Base-by-base conservation (phyloP, 2,797 vertebrate genomes). In the Apogon talboti region DNA sequence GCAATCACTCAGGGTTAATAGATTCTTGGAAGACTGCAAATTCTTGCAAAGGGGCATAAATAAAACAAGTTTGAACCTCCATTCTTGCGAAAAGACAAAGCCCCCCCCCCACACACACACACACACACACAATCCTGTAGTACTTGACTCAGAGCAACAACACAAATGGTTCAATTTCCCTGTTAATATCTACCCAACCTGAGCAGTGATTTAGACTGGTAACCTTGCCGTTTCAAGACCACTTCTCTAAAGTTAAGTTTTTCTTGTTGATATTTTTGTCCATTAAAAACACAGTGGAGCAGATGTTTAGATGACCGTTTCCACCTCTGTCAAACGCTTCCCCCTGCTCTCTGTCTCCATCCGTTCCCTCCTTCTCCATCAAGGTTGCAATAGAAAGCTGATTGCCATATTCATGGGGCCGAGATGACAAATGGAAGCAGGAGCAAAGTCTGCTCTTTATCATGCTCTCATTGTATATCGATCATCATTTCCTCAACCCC, bases 381-480 rank as follows among this genome's bases (percentile, higher is more conserved):
- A 73, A 71, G 50, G 71, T 66, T 71, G 62, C 69, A 75, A 81
- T 83, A 83, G 71, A 75, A 74, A 68, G 65, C 50, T 24, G 51
- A 65, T 85, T 66, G 76, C 9, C 78, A 84, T 84, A 79, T 87
- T 83, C 68, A 87, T 69, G 76, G 79, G 53, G 33, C 44, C 1
- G n/a, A 11, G 45, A 68, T 58, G 75, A 83, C 78, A 68, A 82
- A 82, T 68, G 69, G 60, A 66, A 74, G 74, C 42, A 38, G n/a
- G 43, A 47, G 60, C 47, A 44, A 71, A 80, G 50, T 47, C 56
- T 18, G 51, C 65, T 81, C 60, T 75, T 76, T 67, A 86, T 86
- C 72, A 72, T 78, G 60, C 51, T 56, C 54, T 83, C 73, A 71
- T 45, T 60, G 71, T 62, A 59, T n/a, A n/a, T n/a, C n/a, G n/a